Conservation (phyloP, 2,888 invertebrate species). For the Dioctria rufipes region DNA sequence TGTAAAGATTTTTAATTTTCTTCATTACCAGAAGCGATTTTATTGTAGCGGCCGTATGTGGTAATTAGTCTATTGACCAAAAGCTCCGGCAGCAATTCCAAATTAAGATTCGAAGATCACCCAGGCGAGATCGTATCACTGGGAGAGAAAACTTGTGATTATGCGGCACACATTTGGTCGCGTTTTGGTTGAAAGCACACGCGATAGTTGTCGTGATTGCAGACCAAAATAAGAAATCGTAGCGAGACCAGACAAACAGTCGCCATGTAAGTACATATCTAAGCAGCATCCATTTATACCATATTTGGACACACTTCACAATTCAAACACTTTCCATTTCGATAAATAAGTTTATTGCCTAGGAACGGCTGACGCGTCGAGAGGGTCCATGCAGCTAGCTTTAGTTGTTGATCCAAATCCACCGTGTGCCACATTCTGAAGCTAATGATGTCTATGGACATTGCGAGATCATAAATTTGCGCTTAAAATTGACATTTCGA, state of each 20-base stretch:
- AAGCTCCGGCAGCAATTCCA: conserved; percentile 15
- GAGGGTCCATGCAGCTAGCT: no score
- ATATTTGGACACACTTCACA: background rate
- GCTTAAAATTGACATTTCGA: no score
- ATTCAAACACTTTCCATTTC: conserved; percentile 46
- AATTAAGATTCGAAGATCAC: conserved; percentile 46
- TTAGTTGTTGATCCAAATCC: no score
- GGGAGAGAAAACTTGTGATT: conserved; percentile 34
- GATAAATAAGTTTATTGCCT: conserved; percentile 37
- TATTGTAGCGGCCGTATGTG: background rate
- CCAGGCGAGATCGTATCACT: conserved; percentile 29
- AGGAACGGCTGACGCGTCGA: no score
- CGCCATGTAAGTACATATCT: conserved; percentile 19
- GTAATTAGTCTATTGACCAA: background rate
- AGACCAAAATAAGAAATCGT: conserved; percentile 44
- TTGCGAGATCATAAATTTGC: no score
- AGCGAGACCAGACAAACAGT: conserved; percentile 43
- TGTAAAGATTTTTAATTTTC: no score
- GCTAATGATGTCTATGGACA: no score
- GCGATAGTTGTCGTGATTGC: conserved; percentile 23
- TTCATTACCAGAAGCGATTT: background rate
- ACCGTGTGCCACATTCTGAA: no score
- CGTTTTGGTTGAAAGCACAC: conserved; percentile 38
- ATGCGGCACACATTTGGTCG: conserved; percentile 23
- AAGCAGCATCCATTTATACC: background rate